A percentile compares a stretch with the other conserved stretches of the same genome.
phyloP scores from a whole-genome alignment of 1,140 invertebrate genomes.

The Apis florea region DNA sequence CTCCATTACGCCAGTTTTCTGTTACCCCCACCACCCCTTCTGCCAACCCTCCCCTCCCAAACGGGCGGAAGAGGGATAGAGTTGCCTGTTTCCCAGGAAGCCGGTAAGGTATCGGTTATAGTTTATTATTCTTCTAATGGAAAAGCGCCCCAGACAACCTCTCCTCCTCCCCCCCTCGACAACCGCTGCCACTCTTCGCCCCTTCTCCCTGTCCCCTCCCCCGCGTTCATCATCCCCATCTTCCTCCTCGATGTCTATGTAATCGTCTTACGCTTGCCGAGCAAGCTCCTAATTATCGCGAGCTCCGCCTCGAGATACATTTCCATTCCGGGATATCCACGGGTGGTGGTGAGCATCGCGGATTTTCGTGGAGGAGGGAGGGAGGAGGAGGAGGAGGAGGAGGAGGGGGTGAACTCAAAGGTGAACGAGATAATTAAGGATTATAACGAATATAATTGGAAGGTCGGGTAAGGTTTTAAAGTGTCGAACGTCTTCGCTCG shows the following conservation, averaged over 20 bases:
- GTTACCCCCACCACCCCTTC: conserved; percentile 28
- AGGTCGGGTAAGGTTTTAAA: conserved; percentile 19
- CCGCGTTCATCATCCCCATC: conserved; percentile 4
- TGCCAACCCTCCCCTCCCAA: background rate
- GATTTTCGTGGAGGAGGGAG: conserved; percentile 47
- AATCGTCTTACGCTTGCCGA: conserved; percentile 48
- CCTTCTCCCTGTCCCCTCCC: background rate
- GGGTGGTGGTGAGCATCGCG: conserved; percentile 22
- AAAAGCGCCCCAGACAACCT: conserved; percentile 41
- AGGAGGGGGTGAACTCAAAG: conserved; percentile 38
- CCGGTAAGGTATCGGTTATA: conserved; percentile 50
- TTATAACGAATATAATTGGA: conserved; percentile 59
- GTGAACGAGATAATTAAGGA: conserved; percentile 63
- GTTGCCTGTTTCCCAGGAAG: conserved; percentile 37
- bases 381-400: background rate
- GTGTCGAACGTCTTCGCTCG: conserved; percentile 22
- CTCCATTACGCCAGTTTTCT: conserved; percentile 71
- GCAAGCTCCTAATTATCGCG: conserved; percentile 55
- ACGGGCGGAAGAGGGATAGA: conserved; percentile 34
- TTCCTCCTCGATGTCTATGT: conserved; percentile 20
- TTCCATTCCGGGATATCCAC: conserved; percentile 20
- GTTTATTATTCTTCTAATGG: conserved; percentile 68
- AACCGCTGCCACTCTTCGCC: too few species aligned
- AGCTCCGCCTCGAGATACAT: conserved; percentile 45
- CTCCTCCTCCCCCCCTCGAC: conserved; percentile 1